Conservation (phyloP, 2,888 invertebrate genomes). For the Leistus spinibarbis region DNA sequence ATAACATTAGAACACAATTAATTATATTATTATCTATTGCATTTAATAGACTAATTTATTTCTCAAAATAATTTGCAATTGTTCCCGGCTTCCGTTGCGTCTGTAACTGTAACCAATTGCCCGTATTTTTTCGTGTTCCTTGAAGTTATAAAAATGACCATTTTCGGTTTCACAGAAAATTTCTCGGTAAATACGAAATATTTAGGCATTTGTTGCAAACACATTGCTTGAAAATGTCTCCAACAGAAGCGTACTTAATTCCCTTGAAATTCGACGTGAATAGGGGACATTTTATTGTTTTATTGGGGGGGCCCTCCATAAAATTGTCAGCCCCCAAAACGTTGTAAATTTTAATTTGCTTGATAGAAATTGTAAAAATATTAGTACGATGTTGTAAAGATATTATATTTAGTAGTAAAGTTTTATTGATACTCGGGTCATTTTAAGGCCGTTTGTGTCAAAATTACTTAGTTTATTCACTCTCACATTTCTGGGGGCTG, state of each 20-base stretch:
- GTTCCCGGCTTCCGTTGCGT: background rate
- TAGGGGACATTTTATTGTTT: background rate
- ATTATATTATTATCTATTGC: too few relatives aligned
- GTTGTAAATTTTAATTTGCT: background rate
- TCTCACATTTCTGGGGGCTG: too few relatives aligned
- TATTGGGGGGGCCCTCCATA: background rate
- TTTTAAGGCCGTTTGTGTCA: background rate
- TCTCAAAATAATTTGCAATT: background rate
- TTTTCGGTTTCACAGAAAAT: background rate
- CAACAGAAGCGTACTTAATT: slow-evolving; percentile 8
- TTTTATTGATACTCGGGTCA: background rate
- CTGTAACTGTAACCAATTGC: background rate
- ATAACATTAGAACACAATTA: too few relatives aligned
- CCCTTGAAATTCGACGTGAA: background rate
- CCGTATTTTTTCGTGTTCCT: background rate
- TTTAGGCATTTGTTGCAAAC: background rate
- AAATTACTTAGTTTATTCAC: too few relatives aligned
- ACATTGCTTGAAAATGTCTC: background rate
- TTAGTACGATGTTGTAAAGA: background rate
- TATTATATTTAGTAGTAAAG: background rate
- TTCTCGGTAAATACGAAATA: background rate
- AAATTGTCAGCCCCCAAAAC: background rate
- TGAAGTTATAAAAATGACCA: background rate
- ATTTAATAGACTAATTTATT: too few relatives aligned
- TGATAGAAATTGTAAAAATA: too few relatives aligned